A percentile compares a stretch with the other conserved stretches of the same genome.
Evolutionary conservation across 2,888 invertebrate genomes (phyloP).

Genomic region (Cremastinae sp.): DNA sequence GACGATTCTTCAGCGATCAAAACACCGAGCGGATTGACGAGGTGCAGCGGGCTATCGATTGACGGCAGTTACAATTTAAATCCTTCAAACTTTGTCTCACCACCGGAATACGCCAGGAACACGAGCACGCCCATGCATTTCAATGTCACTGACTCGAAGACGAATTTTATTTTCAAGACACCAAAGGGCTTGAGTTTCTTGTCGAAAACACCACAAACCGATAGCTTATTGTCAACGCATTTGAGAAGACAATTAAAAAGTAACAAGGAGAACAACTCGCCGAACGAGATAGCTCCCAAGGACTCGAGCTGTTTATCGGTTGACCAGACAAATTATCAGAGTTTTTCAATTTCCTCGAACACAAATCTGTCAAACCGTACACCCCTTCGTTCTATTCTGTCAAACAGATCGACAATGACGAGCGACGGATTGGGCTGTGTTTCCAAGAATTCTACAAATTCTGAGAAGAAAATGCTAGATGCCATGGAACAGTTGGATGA

Average conservation of each 20-base stretch:
- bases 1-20: slow-evolving; percentile 47
- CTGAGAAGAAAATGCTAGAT: slow-evolving; percentile 51
- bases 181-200: slow-evolving; percentile 64
- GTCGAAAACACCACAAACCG: slow-evolving; percentile 68
- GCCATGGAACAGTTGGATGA: slow-evolving; percentile 61
- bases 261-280: slow-evolving; percentile 45
- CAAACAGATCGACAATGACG: slow-evolving; percentile 30
- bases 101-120: slow-evolving; percentile 70
- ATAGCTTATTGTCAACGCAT: background rate
- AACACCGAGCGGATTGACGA: slow-evolving; percentile 42
- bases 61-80: slow-evolving; percentile 58
- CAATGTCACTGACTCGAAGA: slow-evolving; percentile 53
- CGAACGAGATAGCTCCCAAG: slow-evolving; percentile 10
- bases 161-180: slow-evolving; percentile 62
- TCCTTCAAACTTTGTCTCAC: slow-evolving; percentile 65
- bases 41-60: slow-evolving; percentile 42
- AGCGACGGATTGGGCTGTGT: slow-evolving; percentile 20
- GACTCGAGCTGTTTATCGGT: slow-evolving; percentile 1
- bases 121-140: slow-evolving; percentile 75
- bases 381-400: slow-evolving; percentile 61
- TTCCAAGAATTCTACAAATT: slow-evolving; percentile 27
- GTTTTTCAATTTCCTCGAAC: slow-evolving; percentile 36
- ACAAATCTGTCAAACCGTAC: slow-evolving; percentile 48
- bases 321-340: slow-evolving; percentile 48
- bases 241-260: slow-evolving; percentile 3